Conservation (phyloP, 64 coral and sea anemone genomes). For the Stichodactyla mertensii region DNA sequence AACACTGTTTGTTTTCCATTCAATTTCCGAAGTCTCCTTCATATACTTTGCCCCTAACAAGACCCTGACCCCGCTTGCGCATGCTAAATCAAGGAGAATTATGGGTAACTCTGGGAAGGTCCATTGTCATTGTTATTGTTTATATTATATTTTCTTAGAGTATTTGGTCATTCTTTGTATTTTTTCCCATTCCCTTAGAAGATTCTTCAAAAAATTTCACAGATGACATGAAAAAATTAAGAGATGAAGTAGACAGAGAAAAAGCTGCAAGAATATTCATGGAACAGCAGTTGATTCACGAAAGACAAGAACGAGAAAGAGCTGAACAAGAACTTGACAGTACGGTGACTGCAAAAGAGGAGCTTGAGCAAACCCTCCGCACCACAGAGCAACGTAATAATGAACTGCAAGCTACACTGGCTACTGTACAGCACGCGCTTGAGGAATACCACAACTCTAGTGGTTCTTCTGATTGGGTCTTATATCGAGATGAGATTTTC, state of each 20-base stretch:
- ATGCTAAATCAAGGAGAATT: no score
- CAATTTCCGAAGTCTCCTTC: no score
- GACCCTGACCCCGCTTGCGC: no score
- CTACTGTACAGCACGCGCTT: slow-evolving; percentile 30
- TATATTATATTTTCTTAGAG: not conserved
- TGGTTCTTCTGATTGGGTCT: slow-evolving; percentile 9
- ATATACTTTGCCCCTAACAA: no score
- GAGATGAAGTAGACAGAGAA: slow-evolving; percentile 2
- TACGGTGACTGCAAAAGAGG: not conserved
- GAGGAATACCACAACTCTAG: slow-evolving; percentile 23
- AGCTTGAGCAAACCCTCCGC: slow-evolving; percentile 21
- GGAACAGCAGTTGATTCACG: slow-evolving; percentile 11
- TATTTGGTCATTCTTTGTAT: not conserved
- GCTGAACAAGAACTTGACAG: slow-evolving; percentile 25
- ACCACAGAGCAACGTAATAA: not conserved
- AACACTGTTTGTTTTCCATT: no score
- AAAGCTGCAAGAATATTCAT: not conserved
- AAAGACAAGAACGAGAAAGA: not conserved
- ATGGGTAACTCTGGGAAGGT: not conserved
- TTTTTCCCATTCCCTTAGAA: not conserved
- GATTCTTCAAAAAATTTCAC: not conserved
- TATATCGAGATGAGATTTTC: slow-evolving; percentile 35
- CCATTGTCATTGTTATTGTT: not conserved
- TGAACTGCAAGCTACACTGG: slow-evolving; percentile 35
- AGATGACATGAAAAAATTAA: not conserved